phyloP scores from a whole-genome alignment of 2,888 invertebrate species.

The Catocala nupta region DNA sequence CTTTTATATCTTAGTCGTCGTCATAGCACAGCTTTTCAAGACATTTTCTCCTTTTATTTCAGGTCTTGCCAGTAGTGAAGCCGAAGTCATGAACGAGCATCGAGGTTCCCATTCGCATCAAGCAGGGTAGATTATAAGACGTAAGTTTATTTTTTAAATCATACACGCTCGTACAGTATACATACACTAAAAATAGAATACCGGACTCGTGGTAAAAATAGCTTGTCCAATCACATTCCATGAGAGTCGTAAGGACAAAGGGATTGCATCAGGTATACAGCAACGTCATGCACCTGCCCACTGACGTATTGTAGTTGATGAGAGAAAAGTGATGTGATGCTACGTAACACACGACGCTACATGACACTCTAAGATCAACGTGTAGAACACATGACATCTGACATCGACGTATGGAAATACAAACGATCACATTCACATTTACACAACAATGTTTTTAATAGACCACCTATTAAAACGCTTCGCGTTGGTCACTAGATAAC shows the following conservation, averaged over 20 bases:
- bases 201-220: background rate
- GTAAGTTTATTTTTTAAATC: conserved; percentile 55
- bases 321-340: too few species aligned
- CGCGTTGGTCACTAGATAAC: too few species aligned
- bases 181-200: background rate
- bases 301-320: too few species aligned
- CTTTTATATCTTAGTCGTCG: too few species aligned
- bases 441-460: too few species aligned
- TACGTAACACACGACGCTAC: too few species aligned
- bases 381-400: too few species aligned
- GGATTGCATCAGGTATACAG: conserved; percentile 7
- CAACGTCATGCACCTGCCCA: background rate
- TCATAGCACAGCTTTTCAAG: conserved; percentile 8
- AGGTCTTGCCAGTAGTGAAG: conserved; percentile 63
- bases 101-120: conserved; percentile 77
- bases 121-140: conserved; percentile 77
- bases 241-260: background rate
- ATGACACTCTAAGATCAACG: too few species aligned
- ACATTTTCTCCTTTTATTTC: conserved; percentile 53
- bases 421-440: too few species aligned
- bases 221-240: conserved; percentile 1
- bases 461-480: too few species aligned
- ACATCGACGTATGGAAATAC: too few species aligned
- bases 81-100: conserved; percentile 75
- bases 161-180: too few species aligned